A percentile compares a stretch with the other conserved stretches of the same genome.
Conservation (phyloP, 2,113 vertebrate species). For the Paratilapia polleni region DNA sequence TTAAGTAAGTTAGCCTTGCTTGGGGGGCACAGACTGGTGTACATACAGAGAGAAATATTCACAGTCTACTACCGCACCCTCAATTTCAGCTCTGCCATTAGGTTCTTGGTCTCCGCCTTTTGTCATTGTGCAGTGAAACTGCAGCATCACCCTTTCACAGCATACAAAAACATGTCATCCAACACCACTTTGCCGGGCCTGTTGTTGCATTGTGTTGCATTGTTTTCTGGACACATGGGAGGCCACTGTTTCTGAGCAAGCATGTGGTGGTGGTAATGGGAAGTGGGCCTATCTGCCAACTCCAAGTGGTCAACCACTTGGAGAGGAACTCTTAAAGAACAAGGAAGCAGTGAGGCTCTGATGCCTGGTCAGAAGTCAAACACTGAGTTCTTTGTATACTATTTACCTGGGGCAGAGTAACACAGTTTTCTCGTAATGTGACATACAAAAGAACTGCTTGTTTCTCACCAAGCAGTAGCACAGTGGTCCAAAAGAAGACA, state of each 20-base stretch:
- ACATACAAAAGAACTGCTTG: slow-evolving; percentile 18
- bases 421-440: not conserved
- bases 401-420: slow-evolving; percentile 26
- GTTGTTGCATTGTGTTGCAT: slow-evolving; percentile 58
- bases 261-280: not conserved
- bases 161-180: slow-evolving; percentile 70
- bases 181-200: slow-evolving; percentile 59
- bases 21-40: not conserved
- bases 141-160: slow-evolving; percentile 67
- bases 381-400: slow-evolving; percentile 57
- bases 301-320: slow-evolving; percentile 35
- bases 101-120: slow-evolving; percentile 39
- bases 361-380: slow-evolving; percentile 35
- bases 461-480: slow-evolving; percentile 28
- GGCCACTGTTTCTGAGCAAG: slow-evolving; percentile 27
- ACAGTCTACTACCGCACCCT: not conserved
- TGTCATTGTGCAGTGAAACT: slow-evolving; percentile 60
- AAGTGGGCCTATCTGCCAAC: slow-evolving; percentile 41
- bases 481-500: slow-evolving; percentile 14
- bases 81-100: slow-evolving; percentile 23
- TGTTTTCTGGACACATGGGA: slow-evolving; percentile 56
- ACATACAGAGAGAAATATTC: slow-evolving; percentile 11
- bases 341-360: slow-evolving; percentile 5
- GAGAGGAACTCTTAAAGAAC: slow-evolving; percentile 11
- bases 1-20: not conserved